Percentiles rank a stretch among this genome's conserved stretches.
phyloP scores from a whole-genome alignment of 64 coral and sea anemone species.

The Pocillopora verrucosa region DNA sequence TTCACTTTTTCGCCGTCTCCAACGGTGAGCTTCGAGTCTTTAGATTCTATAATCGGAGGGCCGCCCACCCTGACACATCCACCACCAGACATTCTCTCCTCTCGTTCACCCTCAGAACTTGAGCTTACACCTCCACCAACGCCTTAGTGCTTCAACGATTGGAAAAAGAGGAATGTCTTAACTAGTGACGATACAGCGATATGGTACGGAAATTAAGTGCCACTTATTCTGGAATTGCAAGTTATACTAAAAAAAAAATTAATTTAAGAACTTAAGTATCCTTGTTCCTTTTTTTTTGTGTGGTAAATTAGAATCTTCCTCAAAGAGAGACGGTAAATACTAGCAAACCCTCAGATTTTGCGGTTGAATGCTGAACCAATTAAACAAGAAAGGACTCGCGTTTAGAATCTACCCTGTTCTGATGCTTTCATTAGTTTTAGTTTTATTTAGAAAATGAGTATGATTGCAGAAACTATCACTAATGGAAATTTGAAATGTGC shows the following conservation, averaged over 20 bases:
- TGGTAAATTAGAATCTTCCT: neutral
- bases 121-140: constrained; percentile 19
- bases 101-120: constrained; percentile 25
- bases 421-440: too few species aligned
- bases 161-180: neutral
- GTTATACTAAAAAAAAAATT: neutral
- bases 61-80: constrained; percentile 7
- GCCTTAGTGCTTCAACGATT: neutral
- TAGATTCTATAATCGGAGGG: constrained; percentile 15
- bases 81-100: constrained; percentile 21
- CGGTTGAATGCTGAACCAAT: too few species aligned
- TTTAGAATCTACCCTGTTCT: too few species aligned
- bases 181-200: neutral
- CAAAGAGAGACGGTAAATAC: too few species aligned
- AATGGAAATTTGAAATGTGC: too few species aligned
- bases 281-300: neutral
- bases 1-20: constrained; percentile 8
- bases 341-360: too few species aligned
- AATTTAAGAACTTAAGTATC: neutral
- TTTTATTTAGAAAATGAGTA: too few species aligned
- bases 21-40: constrained; percentile 6
- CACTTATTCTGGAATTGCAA: neutral
- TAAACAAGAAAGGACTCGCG: too few species aligned
- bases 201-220: neutral
- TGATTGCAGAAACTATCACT: too few species aligned